Conservation (phyloP, 2,888 invertebrate genomes). For the Ennomos quercinarius region DNA sequence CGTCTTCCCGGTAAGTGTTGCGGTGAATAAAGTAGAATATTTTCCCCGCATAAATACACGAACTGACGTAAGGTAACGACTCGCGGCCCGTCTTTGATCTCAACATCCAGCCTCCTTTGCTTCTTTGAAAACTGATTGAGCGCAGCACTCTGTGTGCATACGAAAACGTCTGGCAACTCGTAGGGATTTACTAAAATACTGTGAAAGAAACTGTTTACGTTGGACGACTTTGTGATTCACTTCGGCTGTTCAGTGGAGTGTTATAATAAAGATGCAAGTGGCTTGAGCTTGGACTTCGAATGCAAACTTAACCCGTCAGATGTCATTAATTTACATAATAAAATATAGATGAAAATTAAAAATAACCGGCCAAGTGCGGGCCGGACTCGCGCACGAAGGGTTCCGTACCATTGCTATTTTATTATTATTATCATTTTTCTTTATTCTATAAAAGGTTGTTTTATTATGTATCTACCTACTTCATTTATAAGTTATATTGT, state of each 20-base stretch:
- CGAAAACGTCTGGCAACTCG: conserved; percentile 68
- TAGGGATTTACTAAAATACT: conserved; percentile 64
- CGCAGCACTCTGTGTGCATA: conserved; percentile 79
- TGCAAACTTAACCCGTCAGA: not conserved
- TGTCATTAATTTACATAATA: too few relatives aligned
- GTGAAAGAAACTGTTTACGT: conserved; percentile 62
- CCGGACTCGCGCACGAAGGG: too few relatives aligned
- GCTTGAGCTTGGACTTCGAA: not conserved
- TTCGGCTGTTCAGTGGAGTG: conserved; percentile 27
- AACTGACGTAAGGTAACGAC: conserved; percentile 30
- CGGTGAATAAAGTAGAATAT: conserved; percentile 18
- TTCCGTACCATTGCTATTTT: too few relatives aligned
- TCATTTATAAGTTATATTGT: too few relatives aligned
- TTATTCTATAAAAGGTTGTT: too few relatives aligned
- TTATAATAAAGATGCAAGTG: conserved; percentile 33
- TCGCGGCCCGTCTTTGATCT: conserved; percentile 67
- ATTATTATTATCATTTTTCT: too few relatives aligned
- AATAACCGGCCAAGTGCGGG: too few relatives aligned
- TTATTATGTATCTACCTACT: too few relatives aligned
- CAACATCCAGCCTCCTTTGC: conserved; percentile 66
- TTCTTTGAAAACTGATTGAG: conserved; percentile 82
- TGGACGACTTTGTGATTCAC: conserved; percentile 47
- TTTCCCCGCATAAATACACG: conserved; percentile 20
- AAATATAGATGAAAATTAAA: too few relatives aligned
- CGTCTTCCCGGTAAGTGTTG: not conserved